phyloP scores from a whole-genome alignment of 2,888 invertebrate genomes.

The Atethmia centrago region DNA sequence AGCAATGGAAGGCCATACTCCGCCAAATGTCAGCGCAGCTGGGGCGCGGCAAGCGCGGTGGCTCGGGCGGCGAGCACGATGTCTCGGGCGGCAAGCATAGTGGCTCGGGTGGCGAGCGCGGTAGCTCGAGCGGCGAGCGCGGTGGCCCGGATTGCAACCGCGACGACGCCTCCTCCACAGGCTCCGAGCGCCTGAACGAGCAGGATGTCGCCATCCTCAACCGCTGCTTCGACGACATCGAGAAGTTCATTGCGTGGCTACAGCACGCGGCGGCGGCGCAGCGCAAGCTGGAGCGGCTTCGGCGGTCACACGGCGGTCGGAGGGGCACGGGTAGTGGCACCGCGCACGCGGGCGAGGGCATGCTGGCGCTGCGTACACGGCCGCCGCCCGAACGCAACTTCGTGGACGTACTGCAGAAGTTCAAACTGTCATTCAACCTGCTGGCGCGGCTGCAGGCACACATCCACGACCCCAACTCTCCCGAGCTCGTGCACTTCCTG shows the following conservation, averaged over 20 bases:
- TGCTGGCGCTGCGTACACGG: conserved; percentile 97
- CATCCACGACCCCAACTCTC: conserved; percentile 99
- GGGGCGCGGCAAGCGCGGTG: conserved; percentile 76
- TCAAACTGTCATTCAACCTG: conserved; percentile 99
- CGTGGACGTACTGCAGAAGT: conserved; percentile 99
- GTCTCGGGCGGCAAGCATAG: conserved; percentile 82
- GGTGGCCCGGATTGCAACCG: neutral
- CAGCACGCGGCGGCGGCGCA: conserved; percentile 99
- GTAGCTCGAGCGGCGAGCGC: no score
- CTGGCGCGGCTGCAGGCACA: conserved; percentile 98
- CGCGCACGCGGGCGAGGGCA: conserved; percentile 86
- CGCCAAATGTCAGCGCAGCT: conserved; percentile 87
- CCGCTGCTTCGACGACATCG: conserved; percentile 99
- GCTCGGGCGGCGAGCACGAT: conserved; percentile 85
- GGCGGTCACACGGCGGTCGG: conserved; percentile 91
- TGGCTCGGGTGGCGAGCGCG: no score
- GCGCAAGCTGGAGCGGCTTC: conserved; percentile 96
- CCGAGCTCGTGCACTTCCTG: conserved; percentile 99
- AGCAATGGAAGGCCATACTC: conserved; percentile 86
- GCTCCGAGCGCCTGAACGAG: conserved; percentile 98
- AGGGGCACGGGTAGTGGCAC: conserved; percentile 61
- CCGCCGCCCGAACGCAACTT: conserved; percentile 99
- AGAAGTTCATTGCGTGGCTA: conserved; percentile 98
- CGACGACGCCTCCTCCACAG: conserved; percentile 97
- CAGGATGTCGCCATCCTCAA: conserved; percentile 97